Percentiles rank a stretch among this genome's conserved stretches.
These are phyloP conservation scores for Microvelia longipes DNA, from an alignment of 1,140 invertebrate genomes.

Conservation along the genomic window DNA sequence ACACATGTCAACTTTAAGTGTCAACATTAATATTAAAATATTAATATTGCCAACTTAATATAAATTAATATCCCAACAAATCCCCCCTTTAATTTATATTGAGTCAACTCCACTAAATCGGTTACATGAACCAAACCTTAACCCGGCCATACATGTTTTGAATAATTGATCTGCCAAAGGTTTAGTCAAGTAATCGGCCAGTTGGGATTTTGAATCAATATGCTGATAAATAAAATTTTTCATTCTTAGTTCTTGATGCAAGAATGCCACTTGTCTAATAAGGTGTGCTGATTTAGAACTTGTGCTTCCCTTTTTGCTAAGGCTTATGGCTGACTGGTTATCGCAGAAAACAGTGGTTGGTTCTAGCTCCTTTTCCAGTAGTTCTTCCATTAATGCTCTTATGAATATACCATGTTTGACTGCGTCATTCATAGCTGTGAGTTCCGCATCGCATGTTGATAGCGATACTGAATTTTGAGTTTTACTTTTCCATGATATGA, in stretches of 20 bases:
- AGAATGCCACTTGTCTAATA: neutral
- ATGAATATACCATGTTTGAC: neutral
- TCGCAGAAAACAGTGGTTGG: neutral
- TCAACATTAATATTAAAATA: too few relatives aligned
- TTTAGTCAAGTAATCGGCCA: neutral
- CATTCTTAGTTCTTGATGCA: neutral
- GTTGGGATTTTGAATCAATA: neutral
- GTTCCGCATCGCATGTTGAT: neutral
- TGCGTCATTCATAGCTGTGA: neutral
- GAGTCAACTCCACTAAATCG: too few relatives aligned
- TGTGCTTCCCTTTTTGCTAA: neutral
- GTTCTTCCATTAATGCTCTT: neutral
- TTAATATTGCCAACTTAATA: too few relatives aligned
- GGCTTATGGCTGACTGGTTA: neutral
- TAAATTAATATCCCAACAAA: too few relatives aligned
- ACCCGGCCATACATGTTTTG: neutral
- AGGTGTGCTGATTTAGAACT: neutral
- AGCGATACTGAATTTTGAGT: neutral
- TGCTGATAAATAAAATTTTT: neutral
- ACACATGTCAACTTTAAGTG: too few relatives aligned
- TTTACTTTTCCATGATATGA: neutral
- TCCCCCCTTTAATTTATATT: too few relatives aligned
- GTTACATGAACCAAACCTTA: too few relatives aligned
- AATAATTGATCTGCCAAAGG: neutral
- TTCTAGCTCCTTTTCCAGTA: neutral